Percentiles rank a stretch among this genome's conserved stretches.
phyloP scores from a whole-genome alignment of 2,113 vertebrate species.

The Colaptes auratus region DNA sequence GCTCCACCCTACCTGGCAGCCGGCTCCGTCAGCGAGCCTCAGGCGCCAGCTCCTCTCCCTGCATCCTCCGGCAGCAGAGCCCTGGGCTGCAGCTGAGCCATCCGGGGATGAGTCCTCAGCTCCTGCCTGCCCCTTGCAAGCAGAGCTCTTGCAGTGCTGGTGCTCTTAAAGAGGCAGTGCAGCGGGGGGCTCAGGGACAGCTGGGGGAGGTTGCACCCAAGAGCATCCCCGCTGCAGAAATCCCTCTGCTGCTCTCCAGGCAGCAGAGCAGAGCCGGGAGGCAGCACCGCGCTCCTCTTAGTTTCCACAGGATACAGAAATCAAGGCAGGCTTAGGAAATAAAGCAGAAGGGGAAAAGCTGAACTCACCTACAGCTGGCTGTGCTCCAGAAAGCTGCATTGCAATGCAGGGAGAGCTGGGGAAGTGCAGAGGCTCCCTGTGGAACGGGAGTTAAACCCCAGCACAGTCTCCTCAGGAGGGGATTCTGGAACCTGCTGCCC shows the following conservation, averaged over 20 bases:
- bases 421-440: background rate
- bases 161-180: constrained; percentile 51
- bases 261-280: fast-evolving
- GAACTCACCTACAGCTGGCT: background rate
- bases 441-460: background rate
- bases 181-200: fast-evolving
- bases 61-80: background rate
- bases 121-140: background rate
- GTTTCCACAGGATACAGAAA: background rate
- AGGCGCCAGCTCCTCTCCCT: fast-evolving
- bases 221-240: fast-evolving
- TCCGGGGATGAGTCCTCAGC: background rate
- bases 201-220: background rate
- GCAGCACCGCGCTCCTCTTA: fast-evolving
- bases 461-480: background rate
- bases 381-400: background rate
- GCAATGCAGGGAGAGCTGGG: background rate
- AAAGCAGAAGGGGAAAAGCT: background rate
- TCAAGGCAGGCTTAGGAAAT: background rate
- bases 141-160: background rate
- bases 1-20: background rate
- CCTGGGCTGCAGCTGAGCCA: background rate
- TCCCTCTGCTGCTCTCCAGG: background rate
- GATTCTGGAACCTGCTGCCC: background rate
- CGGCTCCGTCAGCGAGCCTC: background rate